phyloP scores from a whole-genome alignment of 2,113 vertebrate species.

The Callocephalon fimbriatum region DNA sequence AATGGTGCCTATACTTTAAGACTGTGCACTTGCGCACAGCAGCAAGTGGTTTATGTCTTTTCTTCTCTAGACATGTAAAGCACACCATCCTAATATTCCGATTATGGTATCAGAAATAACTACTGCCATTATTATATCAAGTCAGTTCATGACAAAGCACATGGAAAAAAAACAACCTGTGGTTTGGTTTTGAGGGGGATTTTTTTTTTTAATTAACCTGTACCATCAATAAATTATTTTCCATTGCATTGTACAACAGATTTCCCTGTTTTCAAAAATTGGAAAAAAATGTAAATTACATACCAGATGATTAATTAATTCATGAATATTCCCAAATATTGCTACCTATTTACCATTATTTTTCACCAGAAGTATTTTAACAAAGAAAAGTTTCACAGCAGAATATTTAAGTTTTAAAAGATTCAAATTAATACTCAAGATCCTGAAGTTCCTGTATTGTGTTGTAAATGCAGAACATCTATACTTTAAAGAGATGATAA shows the following conservation, averaged over 20 bases:
- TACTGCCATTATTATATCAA: neutral
- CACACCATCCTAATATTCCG: neutral
- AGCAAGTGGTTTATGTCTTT: neutral
- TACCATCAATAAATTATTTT: neutral
- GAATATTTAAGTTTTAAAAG: neutral
- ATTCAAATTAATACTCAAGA: neutral
- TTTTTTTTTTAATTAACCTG: neutral
- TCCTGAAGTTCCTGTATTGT: neutral
- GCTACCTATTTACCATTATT: neutral
- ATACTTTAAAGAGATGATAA: neutral
- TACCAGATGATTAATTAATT: neutral
- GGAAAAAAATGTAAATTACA: neutral
- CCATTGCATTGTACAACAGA: neutral
- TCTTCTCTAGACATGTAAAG: neutral
- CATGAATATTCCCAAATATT: neutral
- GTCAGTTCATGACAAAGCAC: neutral
- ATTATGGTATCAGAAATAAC: neutral
- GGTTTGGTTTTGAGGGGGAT: too few relatives aligned
- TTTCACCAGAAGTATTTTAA: neutral
- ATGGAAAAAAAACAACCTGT: neutral
- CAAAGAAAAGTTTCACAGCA: neutral
- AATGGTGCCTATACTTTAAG: neutral
- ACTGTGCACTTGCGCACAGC: neutral
- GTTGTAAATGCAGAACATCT: neutral
- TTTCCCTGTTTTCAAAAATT: neutral